Evolutionary conservation across 2,113 vertebrate genomes (phyloP).

Genomic region (Corythaixoides concolor): DNA sequence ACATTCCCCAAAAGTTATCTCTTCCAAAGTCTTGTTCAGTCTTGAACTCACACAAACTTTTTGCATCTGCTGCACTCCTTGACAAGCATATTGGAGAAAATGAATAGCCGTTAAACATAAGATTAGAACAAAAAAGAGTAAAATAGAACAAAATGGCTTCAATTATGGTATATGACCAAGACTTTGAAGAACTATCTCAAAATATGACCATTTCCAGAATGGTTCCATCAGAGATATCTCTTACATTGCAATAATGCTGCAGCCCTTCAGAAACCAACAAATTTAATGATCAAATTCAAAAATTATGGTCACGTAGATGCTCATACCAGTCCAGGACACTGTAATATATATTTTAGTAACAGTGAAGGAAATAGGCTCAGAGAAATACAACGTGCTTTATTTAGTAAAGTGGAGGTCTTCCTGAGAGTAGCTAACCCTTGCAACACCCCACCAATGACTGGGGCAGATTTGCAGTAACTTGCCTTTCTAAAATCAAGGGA

Average conservation of each 20-base stretch:
- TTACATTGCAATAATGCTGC: not conserved
- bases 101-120: not conserved
- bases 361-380: not conserved
- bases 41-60: not conserved
- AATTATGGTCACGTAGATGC: not conserved
- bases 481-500: not conserved
- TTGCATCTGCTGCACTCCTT: not conserved
- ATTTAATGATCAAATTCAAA: not conserved
- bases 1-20: not conserved
- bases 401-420: not conserved
- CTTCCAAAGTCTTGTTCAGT: not conserved
- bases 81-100: not conserved
- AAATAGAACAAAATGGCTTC: not conserved
- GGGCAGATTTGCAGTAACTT: not conserved
- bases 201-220: not conserved
- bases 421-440: not conserved
- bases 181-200: not conserved
- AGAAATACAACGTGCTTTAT: not conserved
- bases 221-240: not conserved
- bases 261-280: not conserved
- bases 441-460: not conserved
- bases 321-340: not conserved
- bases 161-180: not conserved
- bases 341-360: not conserved
- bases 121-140: not conserved